Percentiles rank a stretch among this genome's conserved stretches.
Evolutionary conservation across 1,140 invertebrate genomes (phyloP).

Genomic region (Drosophila subpulchrella): DNA sequence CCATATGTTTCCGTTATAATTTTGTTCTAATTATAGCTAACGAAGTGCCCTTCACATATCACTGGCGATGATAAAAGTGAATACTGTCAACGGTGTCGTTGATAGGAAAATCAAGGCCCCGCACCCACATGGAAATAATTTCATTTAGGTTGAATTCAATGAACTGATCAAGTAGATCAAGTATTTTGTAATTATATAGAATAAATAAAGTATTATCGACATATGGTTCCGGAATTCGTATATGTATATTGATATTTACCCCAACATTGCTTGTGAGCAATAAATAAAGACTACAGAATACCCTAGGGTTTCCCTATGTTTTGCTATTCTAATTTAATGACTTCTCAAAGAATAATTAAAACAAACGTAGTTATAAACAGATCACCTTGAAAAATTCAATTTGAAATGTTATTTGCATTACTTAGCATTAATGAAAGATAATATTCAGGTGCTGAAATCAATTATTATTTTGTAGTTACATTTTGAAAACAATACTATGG

Average conservation of each 20-base stretch:
- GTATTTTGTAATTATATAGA: background rate
- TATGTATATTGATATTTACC: too few species aligned
- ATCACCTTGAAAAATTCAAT: background rate
- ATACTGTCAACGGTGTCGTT: conserved; percentile 12
- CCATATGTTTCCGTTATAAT: conserved; percentile 13
- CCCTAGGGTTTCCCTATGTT: too few species aligned
- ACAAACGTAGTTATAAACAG: background rate
- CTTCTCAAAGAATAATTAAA: too few species aligned
- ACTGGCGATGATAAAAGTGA: conserved; percentile 2
- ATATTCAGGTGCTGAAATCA: too few species aligned
- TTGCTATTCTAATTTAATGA: too few species aligned
- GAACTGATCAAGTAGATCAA: background rate
- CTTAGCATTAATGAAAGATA: too few species aligned
- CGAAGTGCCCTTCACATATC: background rate
- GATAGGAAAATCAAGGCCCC: conserved; percentile 17
- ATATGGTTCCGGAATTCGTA: too few species aligned
- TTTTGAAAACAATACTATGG: too few species aligned
- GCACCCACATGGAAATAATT: conserved; percentile 17
- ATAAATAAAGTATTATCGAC: too few species aligned
- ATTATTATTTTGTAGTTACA: too few species aligned
- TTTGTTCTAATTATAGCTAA: conserved; percentile 12
- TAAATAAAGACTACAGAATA: too few species aligned
- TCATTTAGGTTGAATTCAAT: background rate
- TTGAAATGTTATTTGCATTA: background rate
- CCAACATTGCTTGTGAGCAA: too few species aligned